Base-by-base conservation (phyloP, 1,140 invertebrate genomes). In the Mercenaria mercenaria region DNA sequence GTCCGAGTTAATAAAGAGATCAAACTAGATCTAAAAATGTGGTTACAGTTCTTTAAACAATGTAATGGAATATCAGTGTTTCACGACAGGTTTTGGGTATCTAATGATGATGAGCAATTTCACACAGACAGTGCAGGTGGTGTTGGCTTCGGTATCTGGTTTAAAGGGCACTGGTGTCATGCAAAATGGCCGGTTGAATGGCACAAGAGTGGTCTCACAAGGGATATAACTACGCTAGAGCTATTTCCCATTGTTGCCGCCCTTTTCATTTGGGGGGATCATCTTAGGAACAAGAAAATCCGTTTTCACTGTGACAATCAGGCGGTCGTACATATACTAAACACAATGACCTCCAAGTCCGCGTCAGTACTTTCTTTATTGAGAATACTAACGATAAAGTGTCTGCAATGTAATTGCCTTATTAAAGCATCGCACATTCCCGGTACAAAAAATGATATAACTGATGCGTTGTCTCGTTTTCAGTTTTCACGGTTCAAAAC, bases 171-270 rank as follows among this genome's bases (percentile, higher is more conserved):
- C 6, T 67, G 32, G 61, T 6, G 13, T 10, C n/a, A 10, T 37
- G 61, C 3, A 15, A 37, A 13, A 32, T 67, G 61, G 18, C 56
- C 43, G 11, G 74, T 67, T 29, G 88, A 91, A 2, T 69, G 32
- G 29, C 52, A 80, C n/a, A 8, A 77, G 15, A 18, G 26, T 8
- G 90, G 90, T 80, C n/a, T 67, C 13, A 59, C 84, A 37, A 0
- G 41, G 6, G 77, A 90, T 47, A 89, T 92, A 10, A 91, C 88
- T 39, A 32, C 88, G 20, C 43, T 92, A 3, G 83, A 91, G 52
- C 47, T 90, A 18, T 77, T 82, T 29, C 79, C 56, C 18, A 82
- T 61, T 52, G n/a, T 82, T 6, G 52, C 47, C 2, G 79, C 79
- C 4, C 2, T 82, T 50, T 26, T 23, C 3, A 29, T 59, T 20